Percentiles rank a stretch among this genome's conserved stretches.
phyloP scores from a whole-genome alignment of 1,140 invertebrate species.

The Myzus persicae region DNA sequence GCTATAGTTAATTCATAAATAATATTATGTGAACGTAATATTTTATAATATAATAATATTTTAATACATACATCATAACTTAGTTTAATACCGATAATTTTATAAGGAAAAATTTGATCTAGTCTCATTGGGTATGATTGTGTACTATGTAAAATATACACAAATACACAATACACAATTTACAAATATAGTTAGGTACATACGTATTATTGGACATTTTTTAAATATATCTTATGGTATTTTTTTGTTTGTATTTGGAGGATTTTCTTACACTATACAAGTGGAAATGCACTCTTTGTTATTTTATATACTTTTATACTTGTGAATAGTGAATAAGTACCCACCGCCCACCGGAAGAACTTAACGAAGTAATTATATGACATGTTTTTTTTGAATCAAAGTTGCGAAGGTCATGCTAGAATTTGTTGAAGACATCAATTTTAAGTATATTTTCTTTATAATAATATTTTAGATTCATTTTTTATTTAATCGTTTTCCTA shows the following conservation, averaged over 20 bases:
- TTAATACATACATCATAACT: not conserved
- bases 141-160: not conserved
- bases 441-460: not conserved
- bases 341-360: too few relatives aligned
- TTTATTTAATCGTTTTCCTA: not conserved
- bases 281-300: not conserved
- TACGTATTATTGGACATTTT: not conserved
- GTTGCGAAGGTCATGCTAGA: not conserved
- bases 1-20: not conserved
- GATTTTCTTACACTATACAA: not conserved
- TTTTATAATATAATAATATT: not conserved
- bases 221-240: not conserved
- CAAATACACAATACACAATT: too few relatives aligned
- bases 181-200: not conserved
- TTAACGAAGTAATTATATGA: not conserved
- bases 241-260: not conserved
- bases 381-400: not conserved
- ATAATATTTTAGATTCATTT: not conserved
- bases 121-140: not conserved
- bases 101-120: not conserved
- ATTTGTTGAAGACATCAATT: not conserved
- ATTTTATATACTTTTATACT: not conserved
- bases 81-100: not conserved
- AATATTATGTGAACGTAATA: not conserved
- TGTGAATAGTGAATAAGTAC: not conserved